These are phyloP conservation scores for Melieria omissa DNA, from an alignment of 2,888 invertebrate genomes.

Conservation along the genomic window DNA sequence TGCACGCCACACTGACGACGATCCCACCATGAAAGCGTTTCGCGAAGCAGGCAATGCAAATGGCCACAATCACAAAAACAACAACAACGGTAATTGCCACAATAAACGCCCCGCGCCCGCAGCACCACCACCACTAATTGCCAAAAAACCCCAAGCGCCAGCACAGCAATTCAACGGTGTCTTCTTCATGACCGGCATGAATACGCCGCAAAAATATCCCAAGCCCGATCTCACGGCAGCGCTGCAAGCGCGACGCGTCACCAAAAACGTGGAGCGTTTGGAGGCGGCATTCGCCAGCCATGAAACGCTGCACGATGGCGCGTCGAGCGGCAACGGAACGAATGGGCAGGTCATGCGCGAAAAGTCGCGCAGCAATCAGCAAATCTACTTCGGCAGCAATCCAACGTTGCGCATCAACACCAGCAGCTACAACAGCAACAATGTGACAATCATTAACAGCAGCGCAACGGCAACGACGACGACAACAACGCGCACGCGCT, in stretches of 20 bases:
- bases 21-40: slow-evolving; percentile 64
- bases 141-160: slow-evolving; percentile 53
- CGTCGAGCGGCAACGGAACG: slow-evolving; percentile 71
- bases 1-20: slow-evolving; percentile 67
- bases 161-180: slow-evolving; percentile 71
- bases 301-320: slow-evolving; percentile 70
- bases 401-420: slow-evolving; percentile 58
- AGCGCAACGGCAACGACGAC: slow-evolving; percentile 33
- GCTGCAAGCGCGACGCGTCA: slow-evolving; percentile 72
- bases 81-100: slow-evolving; percentile 4
- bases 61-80: slow-evolving; percentile 47
- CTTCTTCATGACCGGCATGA: slow-evolving; percentile 70
- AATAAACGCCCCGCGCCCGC: slow-evolving; percentile 43
- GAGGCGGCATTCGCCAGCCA: slow-evolving; percentile 68
- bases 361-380: slow-evolving; percentile 62
- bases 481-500: slow-evolving; percentile 62
- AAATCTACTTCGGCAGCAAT: slow-evolving; percentile 64
- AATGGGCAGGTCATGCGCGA: slow-evolving; percentile 73
- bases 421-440: slow-evolving; percentile 39
- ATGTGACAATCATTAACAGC: slow-evolving; percentile 30
- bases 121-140: slow-evolving; percentile 18
- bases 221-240: slow-evolving; percentile 68
- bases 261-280: slow-evolving; percentile 83
- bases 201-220: slow-evolving; percentile 66
- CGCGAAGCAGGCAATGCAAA: slow-evolving; percentile 50